A percentile compares a stretch with the other conserved stretches of the same genome.
Conservation (phyloP, 2,113 vertebrate genomes). For the Crypturellus undulatus region DNA sequence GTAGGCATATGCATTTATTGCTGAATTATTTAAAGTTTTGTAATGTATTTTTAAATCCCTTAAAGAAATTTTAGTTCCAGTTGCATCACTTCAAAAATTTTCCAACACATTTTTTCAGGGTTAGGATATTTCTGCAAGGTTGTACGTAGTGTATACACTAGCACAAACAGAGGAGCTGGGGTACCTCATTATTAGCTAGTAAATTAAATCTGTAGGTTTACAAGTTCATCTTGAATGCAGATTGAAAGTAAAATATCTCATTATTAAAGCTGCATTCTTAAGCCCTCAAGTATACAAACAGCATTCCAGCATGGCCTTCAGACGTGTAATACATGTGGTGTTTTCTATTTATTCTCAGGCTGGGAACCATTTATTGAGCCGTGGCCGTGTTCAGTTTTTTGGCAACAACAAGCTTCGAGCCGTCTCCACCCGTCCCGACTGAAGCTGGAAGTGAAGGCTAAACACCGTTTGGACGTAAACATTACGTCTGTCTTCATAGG, state of each 20-base stretch:
- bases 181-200: neutral
- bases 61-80: neutral
- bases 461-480: constrained; percentile 91
- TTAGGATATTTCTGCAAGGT: neutral
- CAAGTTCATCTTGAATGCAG: neutral
- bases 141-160: rapidly evolving
- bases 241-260: neutral
- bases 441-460: constrained; percentile 88
- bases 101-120: neutral
- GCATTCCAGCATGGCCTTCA: neutral
- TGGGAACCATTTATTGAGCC: constrained; percentile 98
- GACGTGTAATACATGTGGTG: neutral
- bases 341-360: constrained; percentile 78
- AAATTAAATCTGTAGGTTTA: neutral
- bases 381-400: constrained; percentile 89
- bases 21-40: rapidly evolving
- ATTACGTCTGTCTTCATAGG: constrained; percentile 93
- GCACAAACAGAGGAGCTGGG: neutral
- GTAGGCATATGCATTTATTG: neutral
- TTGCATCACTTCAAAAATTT: neutral
- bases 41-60: neutral
- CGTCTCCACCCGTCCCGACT: constrained; percentile 93
- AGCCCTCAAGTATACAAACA: neutral
- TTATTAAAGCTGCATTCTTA: neutral
- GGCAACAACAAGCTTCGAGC: constrained; percentile 91